Percentiles rank a stretch among this genome's conserved stretches.
These are phyloP conservation scores for Cinara cedri DNA, from an alignment of 2,888 invertebrate species.

Conservation along the genomic window DNA sequence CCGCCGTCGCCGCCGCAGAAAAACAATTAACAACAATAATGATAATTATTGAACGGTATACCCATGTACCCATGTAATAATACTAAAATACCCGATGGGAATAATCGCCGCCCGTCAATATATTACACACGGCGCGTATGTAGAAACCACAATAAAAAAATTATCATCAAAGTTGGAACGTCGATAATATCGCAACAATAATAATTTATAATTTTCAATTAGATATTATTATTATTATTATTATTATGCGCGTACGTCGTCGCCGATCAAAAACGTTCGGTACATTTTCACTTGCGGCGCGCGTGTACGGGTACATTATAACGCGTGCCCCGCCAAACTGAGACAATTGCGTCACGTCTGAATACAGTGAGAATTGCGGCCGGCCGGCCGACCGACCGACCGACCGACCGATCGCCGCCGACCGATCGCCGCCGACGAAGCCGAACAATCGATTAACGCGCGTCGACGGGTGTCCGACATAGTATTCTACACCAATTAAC, in stretches of 20 bases:
- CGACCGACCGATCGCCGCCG: constrained; percentile 2
- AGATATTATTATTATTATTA: too few relatives aligned
- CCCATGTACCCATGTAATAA: too few relatives aligned
- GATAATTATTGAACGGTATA: too few relatives aligned
- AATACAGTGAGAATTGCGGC: neutral
- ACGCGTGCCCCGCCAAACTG: too few relatives aligned
- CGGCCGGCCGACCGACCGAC: neutral
- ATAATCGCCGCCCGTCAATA: too few relatives aligned
- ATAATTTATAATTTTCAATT: constrained; percentile 34
- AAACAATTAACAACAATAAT: too few relatives aligned
- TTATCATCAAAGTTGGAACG: constrained; percentile 2
- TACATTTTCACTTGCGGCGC: neutral
- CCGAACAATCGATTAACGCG: constrained; percentile 22
- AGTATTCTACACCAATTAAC: constrained; percentile 15
- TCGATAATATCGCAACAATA: constrained; percentile 7
- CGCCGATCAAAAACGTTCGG: neutral
- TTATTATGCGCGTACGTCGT: too few relatives aligned
- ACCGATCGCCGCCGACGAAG: neutral
- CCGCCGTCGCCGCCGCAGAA: too few relatives aligned
- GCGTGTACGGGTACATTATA: neutral
- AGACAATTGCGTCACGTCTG: neutral
- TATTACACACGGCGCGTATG: too few relatives aligned
- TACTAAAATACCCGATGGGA: too few relatives aligned
- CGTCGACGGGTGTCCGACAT: neutral
- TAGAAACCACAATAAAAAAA: neutral